Evolutionary conservation across 2,113 vertebrate genomes (phyloP).

Genomic region (Syrmaticus mikado): DNA sequence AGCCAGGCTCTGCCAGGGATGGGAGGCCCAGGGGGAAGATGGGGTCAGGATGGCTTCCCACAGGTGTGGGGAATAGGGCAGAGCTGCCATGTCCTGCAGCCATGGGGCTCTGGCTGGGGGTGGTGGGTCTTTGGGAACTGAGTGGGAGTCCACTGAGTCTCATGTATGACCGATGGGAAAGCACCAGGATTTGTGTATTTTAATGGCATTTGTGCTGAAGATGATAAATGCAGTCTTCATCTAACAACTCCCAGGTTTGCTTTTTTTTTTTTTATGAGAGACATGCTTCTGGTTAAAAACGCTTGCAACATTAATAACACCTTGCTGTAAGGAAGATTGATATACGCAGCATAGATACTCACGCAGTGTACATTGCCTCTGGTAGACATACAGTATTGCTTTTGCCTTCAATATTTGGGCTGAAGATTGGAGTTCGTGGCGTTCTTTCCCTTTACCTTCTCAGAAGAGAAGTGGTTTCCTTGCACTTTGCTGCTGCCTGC

Average conservation of each 20-base stretch:
- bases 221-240: constrained; percentile 76
- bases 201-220: constrained; percentile 33
- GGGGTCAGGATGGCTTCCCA: background rate
- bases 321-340: background rate
- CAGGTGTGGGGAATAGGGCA: no score
- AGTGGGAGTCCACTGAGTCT: background rate
- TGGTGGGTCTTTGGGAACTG: constrained; percentile 39
- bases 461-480: background rate
- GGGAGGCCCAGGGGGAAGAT: no score
- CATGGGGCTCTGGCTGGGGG: background rate
- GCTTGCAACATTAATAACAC: constrained; percentile 2
- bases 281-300: constrained; percentile 16
- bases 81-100: accelerated
- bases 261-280: constrained; percentile 1
- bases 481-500: background rate
- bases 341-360: background rate
- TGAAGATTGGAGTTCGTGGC: background rate
- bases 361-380: background rate
- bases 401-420: background rate
- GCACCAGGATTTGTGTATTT: constrained; percentile 52
- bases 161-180: constrained; percentile 54
- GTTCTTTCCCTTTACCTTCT: background rate
- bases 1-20: no score
- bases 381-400: accelerated
- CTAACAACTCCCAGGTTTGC: constrained; percentile 53